phyloP scores from a whole-genome alignment of 2,113 vertebrate genomes.

The Chamaea fasciata region DNA sequence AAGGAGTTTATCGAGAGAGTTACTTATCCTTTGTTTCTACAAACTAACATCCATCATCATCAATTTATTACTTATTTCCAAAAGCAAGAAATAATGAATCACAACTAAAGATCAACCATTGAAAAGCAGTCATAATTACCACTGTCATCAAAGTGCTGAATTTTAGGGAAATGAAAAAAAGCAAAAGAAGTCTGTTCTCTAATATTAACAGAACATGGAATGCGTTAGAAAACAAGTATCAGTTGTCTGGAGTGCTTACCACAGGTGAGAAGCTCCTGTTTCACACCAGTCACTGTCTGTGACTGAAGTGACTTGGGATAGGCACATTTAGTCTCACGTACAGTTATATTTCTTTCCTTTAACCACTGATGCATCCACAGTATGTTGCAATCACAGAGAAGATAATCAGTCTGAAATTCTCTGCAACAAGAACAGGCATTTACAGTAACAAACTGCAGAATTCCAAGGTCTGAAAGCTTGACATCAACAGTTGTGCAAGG shows the following conservation, averaged over 20 bases:
- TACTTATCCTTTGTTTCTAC: not conserved
- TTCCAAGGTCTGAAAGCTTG: not conserved
- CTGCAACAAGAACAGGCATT: constrained; percentile 60
- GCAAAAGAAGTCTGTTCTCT: not conserved
- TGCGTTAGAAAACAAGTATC: not conserved
- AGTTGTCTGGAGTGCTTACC: constrained; percentile 71
- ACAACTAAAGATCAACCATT: not conserved
- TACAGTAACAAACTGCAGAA: not conserved
- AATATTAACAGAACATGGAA: not conserved
- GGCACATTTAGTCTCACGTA: constrained; percentile 89
- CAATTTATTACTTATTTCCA: not conserved
- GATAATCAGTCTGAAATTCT: constrained; percentile 92
- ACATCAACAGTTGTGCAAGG: not conserved
- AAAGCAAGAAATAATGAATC: not conserved
- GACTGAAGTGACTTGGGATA: constrained; percentile 91
- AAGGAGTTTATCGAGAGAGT: not conserved
- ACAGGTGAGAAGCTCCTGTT: constrained; percentile 85
- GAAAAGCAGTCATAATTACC: not conserved
- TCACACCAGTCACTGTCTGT: constrained; percentile 79
- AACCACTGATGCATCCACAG: constrained; percentile 91
- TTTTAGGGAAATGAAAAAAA: not conserved
- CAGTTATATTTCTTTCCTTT: constrained; percentile 82
- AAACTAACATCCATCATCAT: not conserved
- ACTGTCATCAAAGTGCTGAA: not conserved
- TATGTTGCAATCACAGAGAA: constrained; percentile 96